These are phyloP conservation scores for Hirtodrosophila duncani DNA, from an alignment of 2,888 invertebrate species.

Conservation along the genomic window DNA sequence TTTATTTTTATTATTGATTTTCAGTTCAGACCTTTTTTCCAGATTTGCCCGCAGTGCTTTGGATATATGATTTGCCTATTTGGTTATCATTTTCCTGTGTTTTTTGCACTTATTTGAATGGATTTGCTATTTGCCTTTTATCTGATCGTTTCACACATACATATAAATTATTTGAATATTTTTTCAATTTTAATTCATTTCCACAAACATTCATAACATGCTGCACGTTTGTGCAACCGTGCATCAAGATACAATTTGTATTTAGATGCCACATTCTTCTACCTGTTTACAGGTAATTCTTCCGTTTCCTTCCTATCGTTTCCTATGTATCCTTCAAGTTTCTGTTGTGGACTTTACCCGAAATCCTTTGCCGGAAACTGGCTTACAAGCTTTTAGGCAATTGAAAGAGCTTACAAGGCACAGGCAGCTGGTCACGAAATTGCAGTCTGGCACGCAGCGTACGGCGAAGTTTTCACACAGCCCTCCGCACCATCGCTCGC, in stretches of 20 bases:
- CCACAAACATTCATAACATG: too few species aligned
- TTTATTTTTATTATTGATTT: constrained; percentile 2
- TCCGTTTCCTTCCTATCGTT: background rate
- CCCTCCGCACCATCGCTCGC: constrained; percentile 8
- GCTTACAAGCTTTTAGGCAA: constrained; percentile 72
- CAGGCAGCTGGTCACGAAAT: constrained; percentile 55
- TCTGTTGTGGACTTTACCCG: constrained; percentile 13
- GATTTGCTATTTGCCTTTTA: constrained; percentile 11
- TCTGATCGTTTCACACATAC: too few species aligned
- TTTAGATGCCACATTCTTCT: background rate
- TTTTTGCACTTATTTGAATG: too few species aligned
- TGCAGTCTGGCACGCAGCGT: constrained; percentile 61
- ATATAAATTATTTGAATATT: too few species aligned
- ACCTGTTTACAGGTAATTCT: constrained; percentile 4
- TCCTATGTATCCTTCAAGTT: constrained; percentile 8
- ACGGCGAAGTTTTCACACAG: constrained; percentile 12
- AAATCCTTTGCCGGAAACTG: constrained; percentile 62
- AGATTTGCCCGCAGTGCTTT: constrained; percentile 16
- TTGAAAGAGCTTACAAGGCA: constrained; percentile 57
- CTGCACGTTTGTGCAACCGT: too few species aligned
- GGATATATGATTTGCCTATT: background rate
- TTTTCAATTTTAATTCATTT: too few species aligned
- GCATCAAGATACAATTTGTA: background rate
- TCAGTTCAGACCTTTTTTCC: constrained; percentile 21
- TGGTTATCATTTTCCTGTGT: constrained; percentile 12